phyloP scores from a whole-genome alignment of 2,888 invertebrate species.

The Nemoura dubitans region DNA sequence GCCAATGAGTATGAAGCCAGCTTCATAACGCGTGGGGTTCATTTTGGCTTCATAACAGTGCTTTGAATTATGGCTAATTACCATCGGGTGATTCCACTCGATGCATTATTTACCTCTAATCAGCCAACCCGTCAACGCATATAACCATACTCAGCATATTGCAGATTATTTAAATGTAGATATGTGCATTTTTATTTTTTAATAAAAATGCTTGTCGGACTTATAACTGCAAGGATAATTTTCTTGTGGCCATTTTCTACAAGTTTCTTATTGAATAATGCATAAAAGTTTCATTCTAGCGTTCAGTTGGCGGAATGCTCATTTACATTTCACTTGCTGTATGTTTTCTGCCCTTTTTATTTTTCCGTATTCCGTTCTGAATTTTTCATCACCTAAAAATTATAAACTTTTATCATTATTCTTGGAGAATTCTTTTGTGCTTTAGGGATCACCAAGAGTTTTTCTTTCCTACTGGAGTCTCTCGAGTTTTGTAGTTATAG shows the following conservation, averaged over 20 bases:
- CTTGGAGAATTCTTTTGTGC: conserved; percentile 19
- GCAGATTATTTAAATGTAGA: conserved; percentile 8
- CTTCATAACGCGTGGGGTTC: background rate
- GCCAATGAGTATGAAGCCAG: background rate
- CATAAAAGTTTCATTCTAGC: conserved; percentile 8
- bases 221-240: conserved; percentile 2
- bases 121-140: background rate
- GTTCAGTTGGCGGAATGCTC: background rate
- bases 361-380: conserved; percentile 28
- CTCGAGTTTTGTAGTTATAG: background rate
- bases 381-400: conserved; percentile 30
- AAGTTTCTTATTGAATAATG: conserved; percentile 10
- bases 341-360: conserved; percentile 20
- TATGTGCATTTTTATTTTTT: conserved; percentile 15
- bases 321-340: conserved; percentile 28
- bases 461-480: background rate
- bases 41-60: background rate
- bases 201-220: conserved; percentile 8
- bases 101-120: conserved; percentile 22
- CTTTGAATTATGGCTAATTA: conserved; percentile 14
- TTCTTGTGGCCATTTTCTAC: background rate
- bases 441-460: background rate
- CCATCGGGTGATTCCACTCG: background rate
- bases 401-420: conserved; percentile 30
- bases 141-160: background rate